Evolutionary conservation across 1,140 invertebrate species (phyloP).

Genomic region (Uloborus diversus): DNA sequence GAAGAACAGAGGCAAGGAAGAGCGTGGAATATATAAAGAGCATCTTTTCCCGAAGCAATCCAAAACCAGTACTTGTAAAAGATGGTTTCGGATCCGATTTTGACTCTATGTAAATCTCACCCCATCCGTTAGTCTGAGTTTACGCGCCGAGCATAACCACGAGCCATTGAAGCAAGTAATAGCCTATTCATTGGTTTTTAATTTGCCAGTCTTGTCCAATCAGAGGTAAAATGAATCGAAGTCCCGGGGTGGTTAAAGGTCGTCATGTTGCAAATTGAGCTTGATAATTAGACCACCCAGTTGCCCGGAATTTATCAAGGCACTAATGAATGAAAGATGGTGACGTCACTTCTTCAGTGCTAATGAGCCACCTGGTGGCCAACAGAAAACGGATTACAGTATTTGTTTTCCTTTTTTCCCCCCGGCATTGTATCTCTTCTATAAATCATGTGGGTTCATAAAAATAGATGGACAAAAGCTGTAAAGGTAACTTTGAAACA

Average conservation of each 20-base stretch:
- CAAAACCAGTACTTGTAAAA: too few species aligned
- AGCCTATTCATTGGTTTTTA: constrained; percentile 20
- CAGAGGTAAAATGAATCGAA: not conserved
- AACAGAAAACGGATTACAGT: not conserved
- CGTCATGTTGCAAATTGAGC: not conserved
- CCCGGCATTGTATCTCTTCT: not conserved
- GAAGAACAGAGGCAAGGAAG: too few species aligned
- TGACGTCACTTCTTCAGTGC: constrained; percentile 2
- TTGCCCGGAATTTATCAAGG: constrained; percentile 7
- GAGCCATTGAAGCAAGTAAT: not conserved
- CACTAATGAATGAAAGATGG: not conserved
- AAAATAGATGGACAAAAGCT: too few species aligned
- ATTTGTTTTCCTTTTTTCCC: not conserved
- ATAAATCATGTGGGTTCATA: too few species aligned
- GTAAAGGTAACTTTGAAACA: not conserved
- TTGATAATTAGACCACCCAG: constrained; percentile 45
- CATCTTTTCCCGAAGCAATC: too few species aligned
- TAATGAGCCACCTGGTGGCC: constrained; percentile 28
- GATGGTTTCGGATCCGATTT: too few species aligned
- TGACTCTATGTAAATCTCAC: too few species aligned
- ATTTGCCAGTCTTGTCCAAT: not conserved
- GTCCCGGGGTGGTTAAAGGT: constrained; percentile 31
- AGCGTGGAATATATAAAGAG: too few species aligned
- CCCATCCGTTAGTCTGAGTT: too few species aligned
- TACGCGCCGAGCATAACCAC: not conserved